A percentile compares a stretch with the other conserved stretches of the same genome.
phyloP scores from a whole-genome alignment of 2,797 vertebrate species.

The Erethizon dorsatum region DNA sequence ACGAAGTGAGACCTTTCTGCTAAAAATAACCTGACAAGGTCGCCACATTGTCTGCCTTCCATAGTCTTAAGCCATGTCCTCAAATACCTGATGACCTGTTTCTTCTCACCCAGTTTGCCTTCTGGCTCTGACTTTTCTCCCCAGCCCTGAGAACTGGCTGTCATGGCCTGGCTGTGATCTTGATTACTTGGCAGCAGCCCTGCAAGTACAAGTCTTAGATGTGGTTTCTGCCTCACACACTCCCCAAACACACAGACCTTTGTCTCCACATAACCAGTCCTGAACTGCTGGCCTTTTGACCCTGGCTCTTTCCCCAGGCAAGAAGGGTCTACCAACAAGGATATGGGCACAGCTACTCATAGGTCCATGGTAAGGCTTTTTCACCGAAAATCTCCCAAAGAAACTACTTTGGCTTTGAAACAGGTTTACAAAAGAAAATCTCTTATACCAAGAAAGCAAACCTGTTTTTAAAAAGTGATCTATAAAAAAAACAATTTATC shows the following conservation, averaged over 20 bases:
- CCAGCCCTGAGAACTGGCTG: neutral
- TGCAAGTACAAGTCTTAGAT: neutral
- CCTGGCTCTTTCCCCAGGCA: neutral
- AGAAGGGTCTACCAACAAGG: neutral
- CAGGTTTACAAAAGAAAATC: neutral
- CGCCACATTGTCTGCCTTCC: neutral
- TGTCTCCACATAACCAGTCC: neutral
- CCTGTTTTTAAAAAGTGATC: neutral
- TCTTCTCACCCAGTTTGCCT: constrained; percentile 49
- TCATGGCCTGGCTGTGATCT: constrained; percentile 57
- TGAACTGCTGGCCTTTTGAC: neutral
- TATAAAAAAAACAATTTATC: neutral
- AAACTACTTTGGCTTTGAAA: neutral
- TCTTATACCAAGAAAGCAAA: neutral
- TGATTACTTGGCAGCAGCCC: constrained; percentile 22
- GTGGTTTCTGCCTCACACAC: neutral
- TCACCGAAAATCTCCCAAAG: neutral
- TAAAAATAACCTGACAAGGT: constrained; percentile 59
- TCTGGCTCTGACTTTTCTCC: constrained; percentile 33
- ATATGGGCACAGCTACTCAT: neutral
- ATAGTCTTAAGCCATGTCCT: constrained; percentile 49
- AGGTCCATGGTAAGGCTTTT: neutral
- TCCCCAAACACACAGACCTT: neutral
- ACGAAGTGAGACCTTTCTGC: neutral
- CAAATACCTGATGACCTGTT: neutral